Percentiles rank a stretch among this genome's conserved stretches.
Evolutionary conservation across 2,888 invertebrate species (phyloP).

Genomic region (Seira musarum): DNA sequence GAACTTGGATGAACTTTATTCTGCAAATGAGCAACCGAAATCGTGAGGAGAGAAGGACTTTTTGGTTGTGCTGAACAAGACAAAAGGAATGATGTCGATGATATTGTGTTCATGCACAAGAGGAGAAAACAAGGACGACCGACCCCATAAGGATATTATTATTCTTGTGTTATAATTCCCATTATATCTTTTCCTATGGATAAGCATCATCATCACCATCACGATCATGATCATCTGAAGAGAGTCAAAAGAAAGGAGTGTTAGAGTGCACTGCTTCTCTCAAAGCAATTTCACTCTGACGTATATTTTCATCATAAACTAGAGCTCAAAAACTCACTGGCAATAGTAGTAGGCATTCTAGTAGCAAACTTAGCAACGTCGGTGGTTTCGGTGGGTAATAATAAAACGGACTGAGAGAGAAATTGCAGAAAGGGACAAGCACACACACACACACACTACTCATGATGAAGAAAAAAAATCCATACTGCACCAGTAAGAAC

Average conservation of each 20-base stretch:
- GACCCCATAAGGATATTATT: neutral
- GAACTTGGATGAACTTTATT: slow-evolving; percentile 34
- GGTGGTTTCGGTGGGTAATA: slow-evolving; percentile 1
- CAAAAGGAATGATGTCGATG: too few species aligned
- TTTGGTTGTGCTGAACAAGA: neutral
- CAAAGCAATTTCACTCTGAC: neutral
- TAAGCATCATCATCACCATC: too few species aligned
- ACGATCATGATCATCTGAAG: too few species aligned
- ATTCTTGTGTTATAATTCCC: neutral
- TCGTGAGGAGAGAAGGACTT: neutral
- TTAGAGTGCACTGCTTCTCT: neutral
- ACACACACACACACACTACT: too few species aligned
- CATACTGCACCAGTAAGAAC: neutral
- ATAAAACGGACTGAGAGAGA: neutral
- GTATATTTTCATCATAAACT: slow-evolving; percentile 3
- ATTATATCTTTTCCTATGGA: slow-evolving; percentile 5
- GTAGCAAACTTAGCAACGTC: too few species aligned
- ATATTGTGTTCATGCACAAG: neutral
- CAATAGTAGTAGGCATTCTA: too few species aligned
- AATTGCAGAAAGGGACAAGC: neutral
- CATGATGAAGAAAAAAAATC: neutral
- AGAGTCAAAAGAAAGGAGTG: neutral
- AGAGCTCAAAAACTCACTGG: too few species aligned
- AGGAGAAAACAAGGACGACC: neutral
- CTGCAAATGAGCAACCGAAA: neutral